Percentiles rank a stretch among this genome's conserved stretches.
These are phyloP conservation scores for Melanaphis sacchari DNA, from an alignment of 1,140 invertebrate species.

Conservation along the genomic window DNA sequence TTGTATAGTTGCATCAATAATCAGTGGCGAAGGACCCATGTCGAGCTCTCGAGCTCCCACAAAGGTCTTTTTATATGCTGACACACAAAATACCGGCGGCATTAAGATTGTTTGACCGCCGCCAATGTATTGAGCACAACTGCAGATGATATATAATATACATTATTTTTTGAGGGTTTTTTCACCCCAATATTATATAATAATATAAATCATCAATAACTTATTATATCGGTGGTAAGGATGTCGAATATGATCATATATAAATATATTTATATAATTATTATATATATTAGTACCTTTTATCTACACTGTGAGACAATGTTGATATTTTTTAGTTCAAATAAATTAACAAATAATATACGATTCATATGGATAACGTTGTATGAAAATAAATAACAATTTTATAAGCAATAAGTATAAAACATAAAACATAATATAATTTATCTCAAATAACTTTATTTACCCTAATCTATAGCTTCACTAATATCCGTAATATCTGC, in stretches of 20 bases:
- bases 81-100: constrained; percentile 24
- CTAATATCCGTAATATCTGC: not conserved
- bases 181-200: constrained; percentile 7
- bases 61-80: constrained; percentile 31
- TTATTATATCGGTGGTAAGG: not conserved
- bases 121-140: not conserved
- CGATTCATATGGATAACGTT: not conserved
- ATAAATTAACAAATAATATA: not conserved
- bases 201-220: not conserved
- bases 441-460: no score
- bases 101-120: constrained; percentile 38
- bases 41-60: not conserved
- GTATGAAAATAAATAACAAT: not conserved
- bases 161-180: not conserved
- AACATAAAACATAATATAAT: no score
- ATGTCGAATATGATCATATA: not conserved
- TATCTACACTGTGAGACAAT: not conserved
- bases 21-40: constrained; percentile 31
- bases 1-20: constrained; percentile 28
- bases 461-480: not conserved
- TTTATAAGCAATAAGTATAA: not conserved
- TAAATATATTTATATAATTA: no score
- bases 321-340: not conserved
- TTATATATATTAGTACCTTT: not conserved
- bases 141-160: not conserved